Evolutionary conservation across 2,797 vertebrate species (phyloP).

Genomic region (Poecilia wingei): DNA sequence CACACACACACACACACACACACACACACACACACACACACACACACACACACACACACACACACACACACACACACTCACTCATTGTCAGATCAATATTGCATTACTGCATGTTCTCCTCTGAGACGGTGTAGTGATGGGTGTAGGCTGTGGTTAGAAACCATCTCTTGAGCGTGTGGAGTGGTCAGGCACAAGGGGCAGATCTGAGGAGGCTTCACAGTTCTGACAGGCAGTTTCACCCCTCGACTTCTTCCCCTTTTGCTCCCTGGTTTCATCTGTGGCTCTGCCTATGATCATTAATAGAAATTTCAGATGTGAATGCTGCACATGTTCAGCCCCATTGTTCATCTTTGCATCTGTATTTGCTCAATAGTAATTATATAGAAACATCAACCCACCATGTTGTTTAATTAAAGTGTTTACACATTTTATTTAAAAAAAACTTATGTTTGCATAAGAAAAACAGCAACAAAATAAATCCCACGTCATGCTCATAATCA

Average conservation of each 20-base stretch:
- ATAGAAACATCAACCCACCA: background rate
- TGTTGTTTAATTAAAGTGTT: background rate
- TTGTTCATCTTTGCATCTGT: background rate
- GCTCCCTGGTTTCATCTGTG: slow-evolving; percentile 37
- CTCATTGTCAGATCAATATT: slow-evolving; percentile 76
- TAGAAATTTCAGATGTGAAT: slow-evolving; percentile 6
- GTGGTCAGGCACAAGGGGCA: slow-evolving; percentile 53
- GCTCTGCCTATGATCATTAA: slow-evolving; percentile 44
- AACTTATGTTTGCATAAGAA: background rate
- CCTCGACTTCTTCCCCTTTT: slow-evolving; percentile 55
- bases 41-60: slow-evolving; percentile 40
- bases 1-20: slow-evolving; percentile 47
- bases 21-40: slow-evolving; percentile 48
- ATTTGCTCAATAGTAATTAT: background rate
- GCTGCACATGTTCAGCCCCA: slow-evolving; percentile 6
- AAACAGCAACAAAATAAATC: background rate
- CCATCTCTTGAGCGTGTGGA: slow-evolving; percentile 52
- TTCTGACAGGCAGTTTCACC: slow-evolving; percentile 67
- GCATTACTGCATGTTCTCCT: slow-evolving; percentile 76
- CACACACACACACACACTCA: slow-evolving; percentile 19
- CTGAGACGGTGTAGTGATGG: slow-evolving; percentile 69
- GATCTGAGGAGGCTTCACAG: slow-evolving; percentile 66
- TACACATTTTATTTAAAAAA: background rate
- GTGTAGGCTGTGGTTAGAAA: slow-evolving; percentile 65
- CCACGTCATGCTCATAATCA: background rate